phyloP scores from a whole-genome alignment of 1,140 invertebrate species.

The Drosophila miranda region DNA sequence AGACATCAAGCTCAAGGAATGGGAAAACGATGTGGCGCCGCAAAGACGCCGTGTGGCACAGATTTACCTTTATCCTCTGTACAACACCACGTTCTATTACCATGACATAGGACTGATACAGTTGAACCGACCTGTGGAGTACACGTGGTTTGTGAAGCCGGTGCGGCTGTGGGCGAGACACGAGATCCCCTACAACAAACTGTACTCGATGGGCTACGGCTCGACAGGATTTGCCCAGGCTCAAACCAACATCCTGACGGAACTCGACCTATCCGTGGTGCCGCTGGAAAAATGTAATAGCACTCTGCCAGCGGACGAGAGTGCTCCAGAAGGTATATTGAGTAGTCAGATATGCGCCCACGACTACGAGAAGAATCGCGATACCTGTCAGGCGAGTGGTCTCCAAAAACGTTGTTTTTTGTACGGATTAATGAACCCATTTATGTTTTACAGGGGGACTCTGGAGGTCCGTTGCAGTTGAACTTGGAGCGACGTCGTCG shows the following conservation, averaged over 20 bases:
- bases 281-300: conserved; percentile 44
- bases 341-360: conserved; percentile 61
- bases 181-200: conserved; percentile 55
- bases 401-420: background rate
- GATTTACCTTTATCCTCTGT: conserved; percentile 52
- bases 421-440: background rate
- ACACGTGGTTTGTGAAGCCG: conserved; percentile 59
- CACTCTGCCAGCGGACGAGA: conserved; percentile 42
- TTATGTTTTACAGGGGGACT: conserved; percentile 47
- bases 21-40: conserved; percentile 42
- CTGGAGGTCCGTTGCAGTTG: conserved; percentile 59
- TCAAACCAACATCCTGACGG: conserved; percentile 59
- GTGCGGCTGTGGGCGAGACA: conserved; percentile 47
- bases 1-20: conserved; percentile 60
- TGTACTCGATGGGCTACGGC: conserved; percentile 64
- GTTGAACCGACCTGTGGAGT: conserved; percentile 45
- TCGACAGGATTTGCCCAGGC: conserved; percentile 59
- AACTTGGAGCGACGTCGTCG: conserved; percentile 69
- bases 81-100: conserved; percentile 48
- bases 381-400: conserved; percentile 66
- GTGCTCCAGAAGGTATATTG: conserved; percentile 45
- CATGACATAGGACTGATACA: conserved; percentile 63
- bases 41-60: conserved; percentile 44
- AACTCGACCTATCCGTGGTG: conserved; percentile 56
- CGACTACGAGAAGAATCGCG: conserved; percentile 56